Evolutionary conservation across 2,888 invertebrate genomes (phyloP), one percentile per base, ranked within the genome.

Genomic region (Drosophila nr. medialis): DNA sequence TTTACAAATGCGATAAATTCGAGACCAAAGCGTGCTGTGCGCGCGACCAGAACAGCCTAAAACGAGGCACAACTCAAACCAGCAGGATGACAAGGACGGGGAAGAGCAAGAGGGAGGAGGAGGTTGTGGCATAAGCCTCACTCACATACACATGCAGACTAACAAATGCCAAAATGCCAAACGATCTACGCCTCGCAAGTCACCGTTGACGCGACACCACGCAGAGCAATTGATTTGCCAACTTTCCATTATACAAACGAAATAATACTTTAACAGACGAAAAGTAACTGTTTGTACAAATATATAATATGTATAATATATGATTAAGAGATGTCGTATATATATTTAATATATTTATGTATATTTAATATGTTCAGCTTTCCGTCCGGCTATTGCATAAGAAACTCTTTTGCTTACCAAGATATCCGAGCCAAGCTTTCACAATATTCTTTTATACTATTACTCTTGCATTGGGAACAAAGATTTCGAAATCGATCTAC

Each of bases 21-120:
- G 30, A 54, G 7, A 59, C 62, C 45, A 60, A 63, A 60, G 74
- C 84, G 82, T 78, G 79, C 88, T 79, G 84, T 72, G 90, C 84
- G 76, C 86, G 67, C 88, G 84, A 81, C 72, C 67, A 70, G 62
- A 29, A 30, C 54, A 29, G 24, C 55, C 45, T 27, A 27, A 36
- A 34, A 11, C 18, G 10, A 32, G 40, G 27, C n/a, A 49, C 59
- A 24, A 32, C n/a, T 34, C 24, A 29, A 24, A 30, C 38, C 15
- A 29, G 27, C 42, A 55, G 4, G 48, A 18, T 24, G 24, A 34
- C 36, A 27, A 45, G n/a, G n/a, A 24, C 5, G 3, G 29, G 4
- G 18, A 34, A 4, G 0, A n/a, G 27, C 24, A 1, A 34, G 27
- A 4, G 27, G 27, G n/a, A 60, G 60, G 27, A n/a, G n/a, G 4